phyloP scores from a whole-genome alignment of 2,113 vertebrate genomes.

The Hucho hucho region DNA sequence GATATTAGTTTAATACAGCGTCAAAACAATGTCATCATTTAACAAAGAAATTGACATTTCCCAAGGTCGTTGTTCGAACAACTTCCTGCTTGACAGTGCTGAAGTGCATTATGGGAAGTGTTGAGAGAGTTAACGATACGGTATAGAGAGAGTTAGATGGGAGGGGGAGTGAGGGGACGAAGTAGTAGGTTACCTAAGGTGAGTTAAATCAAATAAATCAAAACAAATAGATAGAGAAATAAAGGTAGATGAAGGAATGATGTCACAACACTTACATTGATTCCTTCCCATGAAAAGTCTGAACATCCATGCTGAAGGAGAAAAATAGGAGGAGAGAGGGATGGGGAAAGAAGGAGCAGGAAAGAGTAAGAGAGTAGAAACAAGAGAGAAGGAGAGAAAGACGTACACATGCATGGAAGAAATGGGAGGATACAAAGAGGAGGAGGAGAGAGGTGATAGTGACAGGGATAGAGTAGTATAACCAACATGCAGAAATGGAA shows the following conservation, averaged over 20 bases:
- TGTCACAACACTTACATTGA: constrained; percentile 93
- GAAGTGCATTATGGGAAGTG: constrained; percentile 32
- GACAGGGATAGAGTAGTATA: neutral
- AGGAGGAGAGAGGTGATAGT: neutral
- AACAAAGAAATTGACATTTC: constrained; percentile 33
- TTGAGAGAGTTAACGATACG: constrained; percentile 41
- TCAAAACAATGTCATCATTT: constrained; percentile 16
- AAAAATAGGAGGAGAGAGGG: constrained; percentile 68
- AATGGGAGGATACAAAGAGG: constrained; percentile 22
- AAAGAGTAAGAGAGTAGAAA: constrained; percentile 59
- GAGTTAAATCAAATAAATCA: constrained; percentile 51
- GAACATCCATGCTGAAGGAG: constrained; percentile 92
- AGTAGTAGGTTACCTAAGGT: constrained; percentile 42
- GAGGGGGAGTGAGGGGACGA: constrained; percentile 33
- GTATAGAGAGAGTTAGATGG: constrained; percentile 23
- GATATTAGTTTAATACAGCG: constrained; percentile 68
- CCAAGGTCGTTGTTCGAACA: constrained; percentile 20
- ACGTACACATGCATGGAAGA: constrained; percentile 17
- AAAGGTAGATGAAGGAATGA: constrained; percentile 62
- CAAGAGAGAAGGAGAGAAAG: constrained; percentile 12
- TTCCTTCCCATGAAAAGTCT: constrained; percentile 99
- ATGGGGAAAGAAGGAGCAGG: constrained; percentile 42
- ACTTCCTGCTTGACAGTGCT: constrained; percentile 24
- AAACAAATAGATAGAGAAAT: constrained; percentile 24
- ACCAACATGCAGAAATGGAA: constrained; percentile 49